Evolutionary conservation across 2,888 invertebrate species (phyloP).

Genomic region (Cetonia aurata): DNA sequence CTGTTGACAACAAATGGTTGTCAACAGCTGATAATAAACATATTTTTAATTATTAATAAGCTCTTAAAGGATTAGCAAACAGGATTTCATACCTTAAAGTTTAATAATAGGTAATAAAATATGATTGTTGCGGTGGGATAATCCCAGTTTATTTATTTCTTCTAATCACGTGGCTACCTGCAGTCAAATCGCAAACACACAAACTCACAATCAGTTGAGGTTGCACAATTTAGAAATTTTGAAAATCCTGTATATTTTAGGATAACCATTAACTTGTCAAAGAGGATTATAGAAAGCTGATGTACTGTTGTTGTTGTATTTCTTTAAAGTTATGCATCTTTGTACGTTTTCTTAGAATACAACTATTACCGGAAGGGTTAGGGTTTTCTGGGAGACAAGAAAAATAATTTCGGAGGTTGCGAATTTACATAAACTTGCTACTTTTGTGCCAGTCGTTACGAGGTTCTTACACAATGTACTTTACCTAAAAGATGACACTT

Average conservation of each 20-base stretch:
- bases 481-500: background rate
- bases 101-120: no score
- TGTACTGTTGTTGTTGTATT: constrained; percentile 5
- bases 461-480: constrained; percentile 11
- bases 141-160: background rate
- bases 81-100: no score
- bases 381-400: constrained; percentile 13
- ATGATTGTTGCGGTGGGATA: background rate
- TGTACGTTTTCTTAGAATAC: constrained; percentile 7
- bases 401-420: constrained; percentile 24
- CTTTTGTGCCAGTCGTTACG: constrained; percentile 11
- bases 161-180: background rate
- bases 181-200: background rate
- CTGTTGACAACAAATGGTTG: no score
- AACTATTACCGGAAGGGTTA: constrained; percentile 4
- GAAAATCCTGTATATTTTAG: constrained; percentile 6
- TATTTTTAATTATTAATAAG: no score
- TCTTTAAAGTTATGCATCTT: constrained; percentile 9
- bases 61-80: no score
- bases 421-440: constrained; percentile 34
- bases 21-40: no score
- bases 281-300: constrained; percentile 31
- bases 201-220: constrained; percentile 19
- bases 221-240: background rate
- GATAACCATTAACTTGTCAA: constrained; percentile 27